Evolutionary conservation across 2,113 vertebrate genomes (phyloP).

Genomic region (Notothenia rossii): DNA sequence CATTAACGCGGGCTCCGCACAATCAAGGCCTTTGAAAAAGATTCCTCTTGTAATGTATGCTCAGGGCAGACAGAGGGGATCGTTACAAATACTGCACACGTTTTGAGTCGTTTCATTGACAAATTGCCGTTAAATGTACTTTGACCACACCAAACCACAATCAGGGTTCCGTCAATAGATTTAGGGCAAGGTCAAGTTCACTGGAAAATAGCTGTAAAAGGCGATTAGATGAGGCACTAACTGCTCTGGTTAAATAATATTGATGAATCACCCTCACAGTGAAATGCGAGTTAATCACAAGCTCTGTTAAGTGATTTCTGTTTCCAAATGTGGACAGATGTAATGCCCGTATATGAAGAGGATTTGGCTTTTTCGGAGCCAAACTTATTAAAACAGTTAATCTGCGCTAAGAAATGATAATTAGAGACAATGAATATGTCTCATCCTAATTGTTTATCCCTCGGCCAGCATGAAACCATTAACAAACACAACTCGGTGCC

Average conservation of each 20-base stretch:
- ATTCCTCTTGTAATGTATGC: conserved; percentile 59
- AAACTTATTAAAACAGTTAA: conserved; percentile 70
- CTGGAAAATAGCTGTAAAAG: conserved; percentile 54
- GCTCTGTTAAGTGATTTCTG: conserved; percentile 35
- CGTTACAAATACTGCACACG: conserved; percentile 45
- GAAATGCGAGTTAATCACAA: conserved; percentile 25
- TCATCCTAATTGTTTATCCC: conserved; percentile 74
- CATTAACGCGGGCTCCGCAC: conserved; percentile 52
- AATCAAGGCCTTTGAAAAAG: conserved; percentile 71
- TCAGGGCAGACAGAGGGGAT: conserved; percentile 25
- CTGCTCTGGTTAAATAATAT: conserved; percentile 57
- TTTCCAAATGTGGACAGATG: conserved; percentile 56
- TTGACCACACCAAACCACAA: conserved; percentile 41
- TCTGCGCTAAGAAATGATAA: conserved; percentile 64
- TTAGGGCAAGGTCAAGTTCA: conserved; percentile 62
- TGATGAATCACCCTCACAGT: conserved; percentile 46
- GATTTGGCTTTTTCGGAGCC: conserved; percentile 61
- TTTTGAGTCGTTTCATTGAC: conserved; percentile 57
- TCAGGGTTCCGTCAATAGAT: conserved; percentile 35
- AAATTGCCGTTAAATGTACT: conserved; percentile 57
- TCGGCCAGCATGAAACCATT: conserved; percentile 54
- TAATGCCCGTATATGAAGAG: conserved; percentile 21
- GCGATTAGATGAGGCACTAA: conserved; percentile 50
- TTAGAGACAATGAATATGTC: conserved; percentile 72
- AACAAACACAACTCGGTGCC: conserved; percentile 61